phyloP scores from a whole-genome alignment of 2,113 vertebrate species.

The Plectropomus leopardus region DNA sequence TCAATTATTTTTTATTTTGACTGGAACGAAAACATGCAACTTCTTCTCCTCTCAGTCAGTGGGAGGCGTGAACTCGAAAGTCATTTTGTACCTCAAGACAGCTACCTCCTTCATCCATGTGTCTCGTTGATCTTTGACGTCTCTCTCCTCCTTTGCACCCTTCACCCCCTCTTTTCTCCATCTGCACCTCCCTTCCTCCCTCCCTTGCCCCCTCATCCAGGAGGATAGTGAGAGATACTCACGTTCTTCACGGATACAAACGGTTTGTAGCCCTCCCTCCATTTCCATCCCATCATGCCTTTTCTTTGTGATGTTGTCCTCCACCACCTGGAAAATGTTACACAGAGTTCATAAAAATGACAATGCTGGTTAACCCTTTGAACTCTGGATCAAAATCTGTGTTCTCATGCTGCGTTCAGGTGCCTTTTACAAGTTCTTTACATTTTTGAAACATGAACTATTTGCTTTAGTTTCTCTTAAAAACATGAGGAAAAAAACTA shows the following conservation, averaged over 20 bases:
- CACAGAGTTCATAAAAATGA: background rate
- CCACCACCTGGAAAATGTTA: background rate
- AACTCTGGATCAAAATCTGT: too few species aligned
- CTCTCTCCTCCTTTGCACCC: conserved; percentile 38
- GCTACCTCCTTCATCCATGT: conserved; percentile 18
- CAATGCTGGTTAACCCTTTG: background rate
- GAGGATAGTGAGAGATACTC: conserved; percentile 97
- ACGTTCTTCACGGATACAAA: conserved; percentile 87
- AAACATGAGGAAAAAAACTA: too few species aligned
- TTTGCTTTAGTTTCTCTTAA: too few species aligned
- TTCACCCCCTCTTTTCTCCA: conserved; percentile 30
- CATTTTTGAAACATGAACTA: too few species aligned
- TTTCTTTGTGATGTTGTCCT: conserved; percentile 5
- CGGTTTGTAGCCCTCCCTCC: conserved; percentile 88
- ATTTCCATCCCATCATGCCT: conserved; percentile 34
- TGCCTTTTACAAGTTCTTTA: too few species aligned
- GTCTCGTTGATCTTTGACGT: conserved; percentile 52
- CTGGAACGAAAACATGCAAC: background rate
- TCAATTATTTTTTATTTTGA: too few species aligned
- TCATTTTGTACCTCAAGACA: background rate
- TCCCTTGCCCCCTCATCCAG: conserved; percentile 82
- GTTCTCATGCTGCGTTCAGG: too few species aligned
- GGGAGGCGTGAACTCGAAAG: background rate
- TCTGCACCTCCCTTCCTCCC: conserved; percentile 33
- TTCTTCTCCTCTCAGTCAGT: background rate